Conservation (phyloP, 2,888 invertebrate species). For the Macrophya annulata region DNA sequence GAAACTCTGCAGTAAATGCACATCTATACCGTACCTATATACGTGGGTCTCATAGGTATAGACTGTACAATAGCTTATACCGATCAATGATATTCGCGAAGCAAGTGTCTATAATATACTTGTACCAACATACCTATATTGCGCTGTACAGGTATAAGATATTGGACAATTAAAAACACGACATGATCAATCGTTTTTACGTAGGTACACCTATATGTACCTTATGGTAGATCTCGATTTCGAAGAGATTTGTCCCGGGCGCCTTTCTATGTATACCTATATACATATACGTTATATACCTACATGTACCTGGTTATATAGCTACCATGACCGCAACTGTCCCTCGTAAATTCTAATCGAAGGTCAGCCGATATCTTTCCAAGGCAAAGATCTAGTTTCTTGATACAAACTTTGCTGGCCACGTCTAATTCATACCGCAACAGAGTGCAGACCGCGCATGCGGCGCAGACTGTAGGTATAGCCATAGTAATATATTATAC, state of each 20-base stretch:
- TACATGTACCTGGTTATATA: background rate
- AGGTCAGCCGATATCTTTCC: slow-evolving; percentile 35
- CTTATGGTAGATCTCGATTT: background rate
- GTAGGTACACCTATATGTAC: too few species aligned
- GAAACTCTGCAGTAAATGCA: too few species aligned
- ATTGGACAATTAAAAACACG: background rate
- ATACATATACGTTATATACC: background rate
- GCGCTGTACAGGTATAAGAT: background rate
- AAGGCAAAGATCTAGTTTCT: slow-evolving; percentile 34
- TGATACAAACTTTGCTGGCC: slow-evolving; percentile 30
- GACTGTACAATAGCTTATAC: background rate
- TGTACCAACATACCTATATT: background rate
- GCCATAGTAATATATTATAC: background rate
- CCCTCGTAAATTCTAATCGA: slow-evolving; percentile 34
- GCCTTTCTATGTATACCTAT: background rate
- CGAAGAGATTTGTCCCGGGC: slow-evolving; percentile 1
- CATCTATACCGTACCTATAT: background rate
- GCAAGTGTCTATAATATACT: background rate
- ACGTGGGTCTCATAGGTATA: background rate
- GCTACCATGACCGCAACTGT: slow-evolving; percentile 24
- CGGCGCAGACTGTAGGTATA: background rate
- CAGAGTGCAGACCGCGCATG: slow-evolving; percentile 14
- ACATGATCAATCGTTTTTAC: background rate
- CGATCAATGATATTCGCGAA: background rate
- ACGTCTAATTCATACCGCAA: background rate